These are phyloP conservation scores for Chaenodraco wilsoni DNA, from an alignment of 2,797 vertebrate species.

Conservation along the genomic window DNA sequence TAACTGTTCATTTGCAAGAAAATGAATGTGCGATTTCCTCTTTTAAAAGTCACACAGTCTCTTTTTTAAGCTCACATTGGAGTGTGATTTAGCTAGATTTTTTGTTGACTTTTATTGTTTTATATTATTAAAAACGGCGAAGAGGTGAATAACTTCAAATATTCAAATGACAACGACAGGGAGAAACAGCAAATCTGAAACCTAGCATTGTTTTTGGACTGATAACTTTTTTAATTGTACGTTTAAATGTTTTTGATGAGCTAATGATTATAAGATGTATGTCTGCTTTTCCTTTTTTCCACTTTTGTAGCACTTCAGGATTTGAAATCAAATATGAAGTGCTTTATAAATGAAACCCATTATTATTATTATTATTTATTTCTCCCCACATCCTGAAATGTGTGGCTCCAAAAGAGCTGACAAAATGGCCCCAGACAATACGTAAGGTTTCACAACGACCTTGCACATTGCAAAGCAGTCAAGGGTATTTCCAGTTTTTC, in stretches of 20 bases:
- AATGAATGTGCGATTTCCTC: slow-evolving; percentile 2
- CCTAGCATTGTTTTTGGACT: not conserved
- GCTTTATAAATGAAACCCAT: no score
- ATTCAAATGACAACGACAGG: not conserved
- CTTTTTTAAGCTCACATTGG: not conserved
- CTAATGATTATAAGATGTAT: not conserved
- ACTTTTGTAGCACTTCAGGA: not conserved
- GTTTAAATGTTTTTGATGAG: not conserved
- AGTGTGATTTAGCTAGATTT: not conserved
- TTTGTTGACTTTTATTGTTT: not conserved
- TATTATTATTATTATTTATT: no score
- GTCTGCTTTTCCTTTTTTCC: not conserved
- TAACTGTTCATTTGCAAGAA: not conserved
- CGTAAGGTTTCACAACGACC: no score
- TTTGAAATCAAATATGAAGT: no score
- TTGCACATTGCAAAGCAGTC: not conserved
- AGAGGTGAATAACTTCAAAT: not conserved
- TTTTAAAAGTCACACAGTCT: not conserved
- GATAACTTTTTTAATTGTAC: not conserved
- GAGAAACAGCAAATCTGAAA: not conserved
- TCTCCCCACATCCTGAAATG: not conserved
- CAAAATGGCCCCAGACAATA: no score
- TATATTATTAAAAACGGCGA: not conserved
- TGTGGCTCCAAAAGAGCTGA: no score
- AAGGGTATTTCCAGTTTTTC: not conserved